Conservation (phyloP, 2,113 vertebrate species). For the Oncorhynchus mykiss region DNA sequence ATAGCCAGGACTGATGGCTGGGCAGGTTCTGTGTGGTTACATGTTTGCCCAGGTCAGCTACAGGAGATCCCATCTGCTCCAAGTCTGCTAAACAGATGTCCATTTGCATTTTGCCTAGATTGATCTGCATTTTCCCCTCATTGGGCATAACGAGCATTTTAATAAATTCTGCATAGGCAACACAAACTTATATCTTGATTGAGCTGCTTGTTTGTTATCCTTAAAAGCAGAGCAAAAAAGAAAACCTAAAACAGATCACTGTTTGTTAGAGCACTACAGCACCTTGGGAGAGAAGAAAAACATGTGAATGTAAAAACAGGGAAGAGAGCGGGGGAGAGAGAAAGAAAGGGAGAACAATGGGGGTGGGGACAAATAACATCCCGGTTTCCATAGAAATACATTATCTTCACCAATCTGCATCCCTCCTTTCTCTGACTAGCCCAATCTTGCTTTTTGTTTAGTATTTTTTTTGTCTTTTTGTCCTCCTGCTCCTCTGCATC, state of each 20-base stretch:
- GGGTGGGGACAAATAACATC: constrained; percentile 51
- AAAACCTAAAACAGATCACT: constrained; percentile 16
- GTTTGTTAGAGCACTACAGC: constrained; percentile 36
- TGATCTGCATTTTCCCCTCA: too few species aligned
- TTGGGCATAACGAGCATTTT: neutral
- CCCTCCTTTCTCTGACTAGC: constrained; percentile 58
- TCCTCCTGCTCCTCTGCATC: constrained; percentile 42
- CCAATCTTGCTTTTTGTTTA: too few species aligned
- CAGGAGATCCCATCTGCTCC: neutral
- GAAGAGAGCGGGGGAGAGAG: too few species aligned
- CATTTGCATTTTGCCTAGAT: too few species aligned
- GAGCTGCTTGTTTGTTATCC: constrained; percentile 29
- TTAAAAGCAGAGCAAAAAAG: constrained; percentile 43
- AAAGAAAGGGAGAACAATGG: neutral
- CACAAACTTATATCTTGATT: constrained; percentile 26
- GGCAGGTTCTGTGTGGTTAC: constrained; percentile 9
- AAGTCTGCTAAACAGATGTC: too few species aligned
- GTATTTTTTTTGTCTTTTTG: constrained; percentile 24
- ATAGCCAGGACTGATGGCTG: constrained; percentile 31
- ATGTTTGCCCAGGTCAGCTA: constrained; percentile 21
- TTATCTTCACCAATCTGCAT: constrained; percentile 61
- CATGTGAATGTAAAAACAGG: too few species aligned
- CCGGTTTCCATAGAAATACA: constrained; percentile 76
- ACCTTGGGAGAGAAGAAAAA: constrained; percentile 14
- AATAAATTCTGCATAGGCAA: constrained; percentile 14